Percentiles rank a stretch among this genome's conserved stretches.
These are phyloP conservation scores for Euphydryas editha DNA, from an alignment of 2,888 invertebrate species.

Conservation along the genomic window DNA sequence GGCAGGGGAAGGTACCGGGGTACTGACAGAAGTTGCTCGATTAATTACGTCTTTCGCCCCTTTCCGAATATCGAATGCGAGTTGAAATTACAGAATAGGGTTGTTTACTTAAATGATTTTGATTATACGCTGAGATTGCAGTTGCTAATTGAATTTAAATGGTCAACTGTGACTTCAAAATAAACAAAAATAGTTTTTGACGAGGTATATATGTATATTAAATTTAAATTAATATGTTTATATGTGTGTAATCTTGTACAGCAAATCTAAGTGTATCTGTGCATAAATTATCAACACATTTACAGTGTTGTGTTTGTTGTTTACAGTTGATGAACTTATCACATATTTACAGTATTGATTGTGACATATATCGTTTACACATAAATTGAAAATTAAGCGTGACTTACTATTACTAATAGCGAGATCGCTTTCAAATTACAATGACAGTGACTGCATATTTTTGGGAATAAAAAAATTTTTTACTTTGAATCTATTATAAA, in stretches of 20 bases:
- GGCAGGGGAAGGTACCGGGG: constrained; percentile 40
- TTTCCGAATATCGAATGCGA: constrained; percentile 59
- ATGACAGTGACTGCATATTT: background rate
- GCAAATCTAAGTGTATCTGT: no score
- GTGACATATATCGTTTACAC: no score
- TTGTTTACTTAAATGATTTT: constrained; percentile 62
- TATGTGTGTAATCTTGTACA: no score
- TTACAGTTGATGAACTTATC: no score
- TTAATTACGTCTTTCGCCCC: constrained; percentile 76
- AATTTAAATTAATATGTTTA: no score
- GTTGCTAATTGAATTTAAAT: constrained; percentile 33
- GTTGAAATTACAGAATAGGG: constrained; percentile 57
- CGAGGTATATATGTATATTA: no score
- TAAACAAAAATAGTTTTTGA: background rate
- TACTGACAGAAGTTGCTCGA: constrained; percentile 73
- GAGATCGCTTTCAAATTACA: background rate
- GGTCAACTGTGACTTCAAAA: background rate
- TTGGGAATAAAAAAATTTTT: background rate
- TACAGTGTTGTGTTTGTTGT: no score
- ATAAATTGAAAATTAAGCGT: no score
- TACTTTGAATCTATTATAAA: background rate
- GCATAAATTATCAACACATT: no score
- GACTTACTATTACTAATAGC: no score
- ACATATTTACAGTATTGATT: no score
- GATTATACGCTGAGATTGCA: constrained; percentile 49